A percentile compares a stretch with the other conserved stretches of the same genome.
These are phyloP conservation scores for Oscheius sp. DNA, from an alignment of 1,140 invertebrate species.

Conservation along the genomic window DNA sequence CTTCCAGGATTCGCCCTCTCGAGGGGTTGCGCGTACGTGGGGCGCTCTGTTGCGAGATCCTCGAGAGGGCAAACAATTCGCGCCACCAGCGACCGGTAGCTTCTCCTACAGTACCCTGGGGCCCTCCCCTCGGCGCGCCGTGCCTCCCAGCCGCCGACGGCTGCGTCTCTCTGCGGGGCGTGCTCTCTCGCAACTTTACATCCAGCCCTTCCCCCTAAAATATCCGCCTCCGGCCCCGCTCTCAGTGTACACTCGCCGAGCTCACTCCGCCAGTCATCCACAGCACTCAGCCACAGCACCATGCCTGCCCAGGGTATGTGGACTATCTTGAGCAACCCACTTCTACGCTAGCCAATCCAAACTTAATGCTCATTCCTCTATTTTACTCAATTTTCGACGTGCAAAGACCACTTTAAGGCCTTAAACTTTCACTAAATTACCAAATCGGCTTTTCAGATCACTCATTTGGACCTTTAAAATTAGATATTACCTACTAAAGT, in stretches of 20 bases:
- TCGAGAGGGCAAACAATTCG: too few species aligned
- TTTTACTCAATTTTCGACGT: too few species aligned
- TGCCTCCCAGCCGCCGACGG: not conserved
- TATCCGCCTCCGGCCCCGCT: not conserved
- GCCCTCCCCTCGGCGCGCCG: not conserved
- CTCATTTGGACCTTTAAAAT: too few species aligned
- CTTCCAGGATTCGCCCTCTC: too few species aligned
- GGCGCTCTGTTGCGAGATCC: too few species aligned
- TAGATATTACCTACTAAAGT: too few species aligned
- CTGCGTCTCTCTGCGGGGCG: not conserved
- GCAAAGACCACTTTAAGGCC: not conserved
- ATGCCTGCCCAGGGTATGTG: not conserved
- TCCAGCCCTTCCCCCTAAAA: not conserved
- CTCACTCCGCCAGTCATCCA: constrained; percentile 5
- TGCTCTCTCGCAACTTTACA: not conserved
- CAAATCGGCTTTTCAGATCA: too few species aligned
- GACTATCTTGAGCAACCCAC: not conserved
- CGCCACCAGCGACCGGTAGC: not conserved
- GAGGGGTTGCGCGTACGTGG: not conserved
- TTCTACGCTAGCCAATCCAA: not conserved
- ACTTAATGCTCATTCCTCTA: too few species aligned
- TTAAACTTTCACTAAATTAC: too few species aligned
- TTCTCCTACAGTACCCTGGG: not conserved
- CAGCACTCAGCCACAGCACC: not conserved
- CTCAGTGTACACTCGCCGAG: constrained; percentile 9